Percentiles rank a stretch among this genome's conserved stretches.
phyloP scores from a whole-genome alignment of 2,113 vertebrate species.

The Corythaeola cristata region DNA sequence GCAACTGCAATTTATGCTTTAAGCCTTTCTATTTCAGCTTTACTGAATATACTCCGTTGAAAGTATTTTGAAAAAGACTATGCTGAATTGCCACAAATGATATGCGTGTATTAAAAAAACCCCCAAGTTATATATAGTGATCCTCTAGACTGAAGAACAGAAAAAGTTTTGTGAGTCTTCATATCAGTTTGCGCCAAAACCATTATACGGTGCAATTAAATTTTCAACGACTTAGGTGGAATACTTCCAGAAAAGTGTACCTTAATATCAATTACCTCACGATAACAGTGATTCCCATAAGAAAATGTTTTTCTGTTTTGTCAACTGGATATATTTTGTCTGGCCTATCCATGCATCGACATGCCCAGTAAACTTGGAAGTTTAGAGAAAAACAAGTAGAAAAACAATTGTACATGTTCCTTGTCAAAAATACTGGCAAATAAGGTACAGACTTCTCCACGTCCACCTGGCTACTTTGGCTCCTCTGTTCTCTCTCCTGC shows the following conservation, averaged over 20 bases:
- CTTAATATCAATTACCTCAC: neutral
- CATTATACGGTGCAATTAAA: neutral
- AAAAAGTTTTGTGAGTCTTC: neutral
- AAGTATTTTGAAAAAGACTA: neutral
- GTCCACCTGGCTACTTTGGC: neutral
- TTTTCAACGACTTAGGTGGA: neutral
- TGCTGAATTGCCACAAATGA: neutral
- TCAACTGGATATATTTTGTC: neutral
- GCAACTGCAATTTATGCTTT: neutral
- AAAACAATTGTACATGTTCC: neutral
- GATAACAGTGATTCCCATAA: neutral
- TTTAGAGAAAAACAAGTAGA: neutral
- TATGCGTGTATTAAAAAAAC: neutral
- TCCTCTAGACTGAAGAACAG: neutral
- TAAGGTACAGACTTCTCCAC: neutral
- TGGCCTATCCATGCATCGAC: neutral
- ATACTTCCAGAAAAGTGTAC: neutral
- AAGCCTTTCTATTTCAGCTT: neutral
- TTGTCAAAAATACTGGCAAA: neutral
- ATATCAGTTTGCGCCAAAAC: neutral
- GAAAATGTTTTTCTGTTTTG: neutral
- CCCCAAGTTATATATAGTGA: neutral
- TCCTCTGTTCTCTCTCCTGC: neutral
- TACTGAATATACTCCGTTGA: neutral
- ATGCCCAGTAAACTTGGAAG: neutral